Evolutionary conservation across 1,140 invertebrate species (phyloP).

Genomic region (Hylaeus volcanicus): DNA sequence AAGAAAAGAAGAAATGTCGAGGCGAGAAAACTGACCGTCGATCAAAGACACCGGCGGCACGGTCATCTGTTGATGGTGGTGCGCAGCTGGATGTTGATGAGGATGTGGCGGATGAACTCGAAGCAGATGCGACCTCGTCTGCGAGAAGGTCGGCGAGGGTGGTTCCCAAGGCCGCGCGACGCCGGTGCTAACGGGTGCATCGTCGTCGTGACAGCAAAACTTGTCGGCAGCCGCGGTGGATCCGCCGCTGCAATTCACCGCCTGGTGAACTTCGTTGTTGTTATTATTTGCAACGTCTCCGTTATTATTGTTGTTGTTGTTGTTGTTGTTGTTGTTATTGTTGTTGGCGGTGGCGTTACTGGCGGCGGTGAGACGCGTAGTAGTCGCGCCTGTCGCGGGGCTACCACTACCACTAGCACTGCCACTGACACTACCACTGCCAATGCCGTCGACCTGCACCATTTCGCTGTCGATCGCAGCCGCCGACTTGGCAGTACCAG

Average conservation of each 20-base stretch:
- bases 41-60: slow-evolving; percentile 71
- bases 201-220: slow-evolving; percentile 73
- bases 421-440: slow-evolving; percentile 77
- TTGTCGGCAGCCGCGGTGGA: slow-evolving; percentile 55
- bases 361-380: slow-evolving; percentile 56
- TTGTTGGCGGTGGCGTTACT: slow-evolving; percentile 20
- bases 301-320: slow-evolving; percentile 51
- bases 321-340: slow-evolving; percentile 15
- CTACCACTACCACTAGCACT: slow-evolving; percentile 76
- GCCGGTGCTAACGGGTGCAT: slow-evolving; percentile 59
- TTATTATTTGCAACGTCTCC: slow-evolving; percentile 30
- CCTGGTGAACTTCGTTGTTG: slow-evolving; percentile 51
- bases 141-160: slow-evolving; percentile 73
- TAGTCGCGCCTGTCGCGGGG: slow-evolving; percentile 71
- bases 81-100: slow-evolving; percentile 66
- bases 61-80: slow-evolving; percentile 72
- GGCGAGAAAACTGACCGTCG: slow-evolving; percentile 70
- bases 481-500: slow-evolving; percentile 77
- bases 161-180: slow-evolving; percentile 77
- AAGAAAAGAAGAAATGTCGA: too few relatives aligned
- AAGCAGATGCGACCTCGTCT: slow-evolving; percentile 70
- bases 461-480: slow-evolving; percentile 75
- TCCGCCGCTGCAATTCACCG: slow-evolving; percentile 59
- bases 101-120: slow-evolving; percentile 71
- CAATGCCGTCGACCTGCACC: slow-evolving; percentile 76